A percentile compares a stretch with the other conserved stretches of the same genome.
Evolutionary conservation across 2,113 vertebrate species (phyloP).

Genomic region (Syrrhaptes paradoxus): DNA sequence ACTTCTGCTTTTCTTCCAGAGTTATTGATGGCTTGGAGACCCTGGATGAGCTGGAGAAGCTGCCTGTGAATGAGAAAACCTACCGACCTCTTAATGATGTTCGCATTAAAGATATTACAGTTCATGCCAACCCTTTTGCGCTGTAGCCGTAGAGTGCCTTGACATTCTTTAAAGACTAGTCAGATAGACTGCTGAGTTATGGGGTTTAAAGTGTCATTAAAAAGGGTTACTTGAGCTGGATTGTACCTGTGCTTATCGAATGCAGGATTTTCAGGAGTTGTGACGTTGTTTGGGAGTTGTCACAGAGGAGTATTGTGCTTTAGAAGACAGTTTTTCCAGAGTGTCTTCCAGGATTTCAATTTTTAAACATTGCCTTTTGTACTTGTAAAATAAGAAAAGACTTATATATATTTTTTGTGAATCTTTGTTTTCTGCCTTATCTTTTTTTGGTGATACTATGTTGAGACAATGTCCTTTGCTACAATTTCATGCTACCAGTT

Average conservation of each 20-base stretch:
- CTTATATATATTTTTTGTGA: background rate
- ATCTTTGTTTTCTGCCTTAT: background rate
- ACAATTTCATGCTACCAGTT: background rate
- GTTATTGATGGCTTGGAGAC: constrained; percentile 96
- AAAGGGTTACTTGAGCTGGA: background rate
- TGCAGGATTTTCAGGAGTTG: background rate
- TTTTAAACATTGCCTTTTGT: background rate
- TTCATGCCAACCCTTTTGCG: constrained; percentile 97
- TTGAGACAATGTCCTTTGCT: background rate
- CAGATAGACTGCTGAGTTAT: background rate
- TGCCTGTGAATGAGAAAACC: constrained; percentile 95
- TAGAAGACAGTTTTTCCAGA: background rate
- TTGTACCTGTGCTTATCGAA: background rate
- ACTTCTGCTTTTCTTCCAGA: constrained; percentile 69
- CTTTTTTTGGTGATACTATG: background rate
- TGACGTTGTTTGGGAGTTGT: background rate
- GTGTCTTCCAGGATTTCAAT: background rate
- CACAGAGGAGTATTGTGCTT: background rate
- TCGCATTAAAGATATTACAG: constrained; percentile 90
- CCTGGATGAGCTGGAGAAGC: constrained; percentile 95
- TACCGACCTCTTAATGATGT: constrained; percentile 92
- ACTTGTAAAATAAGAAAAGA: constrained; percentile 30
- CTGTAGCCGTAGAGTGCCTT: constrained; percentile 64
- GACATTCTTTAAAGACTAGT: background rate
- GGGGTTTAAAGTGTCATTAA: background rate